Conservation (phyloP, 1,140 invertebrate species). For the Aculops lycopersici region DNA sequence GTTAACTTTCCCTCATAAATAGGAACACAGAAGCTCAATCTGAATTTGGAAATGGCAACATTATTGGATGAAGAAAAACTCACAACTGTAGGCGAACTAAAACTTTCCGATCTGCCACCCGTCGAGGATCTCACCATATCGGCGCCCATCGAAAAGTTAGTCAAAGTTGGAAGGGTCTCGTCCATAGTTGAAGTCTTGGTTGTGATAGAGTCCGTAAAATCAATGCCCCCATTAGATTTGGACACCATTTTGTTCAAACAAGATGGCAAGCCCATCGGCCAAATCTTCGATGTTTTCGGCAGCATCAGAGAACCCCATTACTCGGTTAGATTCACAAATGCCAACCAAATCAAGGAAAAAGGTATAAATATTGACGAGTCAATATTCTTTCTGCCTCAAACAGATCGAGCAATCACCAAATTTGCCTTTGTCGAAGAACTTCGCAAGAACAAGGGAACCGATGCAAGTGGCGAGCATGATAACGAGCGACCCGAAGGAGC, state of each 20-base stretch:
- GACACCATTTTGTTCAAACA: slow-evolving; percentile 43
- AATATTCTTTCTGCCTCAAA: slow-evolving; percentile 39
- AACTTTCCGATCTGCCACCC: slow-evolving; percentile 5
- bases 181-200: slow-evolving; percentile 17
- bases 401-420: slow-evolving; percentile 2
- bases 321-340: slow-evolving; percentile 43
- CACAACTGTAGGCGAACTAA: slow-evolving; percentile 8
- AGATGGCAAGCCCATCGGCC: slow-evolving; percentile 12
- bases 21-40: too few relatives aligned
- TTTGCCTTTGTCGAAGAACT: slow-evolving; percentile 7
- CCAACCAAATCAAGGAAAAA: slow-evolving; percentile 29
- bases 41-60: too few relatives aligned
- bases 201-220: slow-evolving; percentile 29
- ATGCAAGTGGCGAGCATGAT: slow-evolving; percentile 49
- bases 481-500: slow-evolving; percentile 33
- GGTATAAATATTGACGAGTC: slow-evolving; percentile 26
- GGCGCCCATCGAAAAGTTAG: slow-evolving; percentile 3
- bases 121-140: slow-evolving; percentile 3
- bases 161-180: slow-evolving; percentile 7
- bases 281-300: slow-evolving; percentile 65
- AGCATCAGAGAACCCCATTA: slow-evolving; percentile 39
- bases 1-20: too few relatives aligned
- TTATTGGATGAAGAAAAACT: too few relatives aligned
- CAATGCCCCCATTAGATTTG: slow-evolving; percentile 38
- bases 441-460: slow-evolving; percentile 29